Evolutionary conservation across 2,113 vertebrate genomes (phyloP).

Genomic region (Chloropsis cyanopogon): DNA sequence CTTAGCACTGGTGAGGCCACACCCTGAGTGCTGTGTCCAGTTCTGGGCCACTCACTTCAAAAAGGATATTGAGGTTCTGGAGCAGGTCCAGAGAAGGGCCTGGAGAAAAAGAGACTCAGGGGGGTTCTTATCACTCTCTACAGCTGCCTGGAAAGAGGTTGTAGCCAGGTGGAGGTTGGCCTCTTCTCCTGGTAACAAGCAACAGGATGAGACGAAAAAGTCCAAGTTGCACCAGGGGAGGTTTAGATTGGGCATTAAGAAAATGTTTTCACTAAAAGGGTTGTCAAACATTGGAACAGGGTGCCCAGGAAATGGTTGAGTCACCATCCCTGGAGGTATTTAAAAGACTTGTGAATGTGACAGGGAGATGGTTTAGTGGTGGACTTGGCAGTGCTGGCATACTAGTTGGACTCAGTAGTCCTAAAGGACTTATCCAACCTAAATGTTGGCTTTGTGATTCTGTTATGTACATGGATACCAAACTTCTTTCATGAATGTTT

Average conservation of each 20-base stretch:
- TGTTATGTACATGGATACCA: background rate
- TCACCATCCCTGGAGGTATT: background rate
- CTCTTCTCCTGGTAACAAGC: background rate
- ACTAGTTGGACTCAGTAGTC: background rate
- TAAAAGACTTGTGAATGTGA: background rate
- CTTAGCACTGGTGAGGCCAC: rapidly evolving
- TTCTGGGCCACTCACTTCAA: background rate
- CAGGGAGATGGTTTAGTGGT: background rate
- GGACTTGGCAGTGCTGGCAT: background rate
- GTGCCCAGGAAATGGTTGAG: background rate
- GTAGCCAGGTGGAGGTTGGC: background rate
- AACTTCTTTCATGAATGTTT: background rate
- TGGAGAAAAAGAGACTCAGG: background rate
- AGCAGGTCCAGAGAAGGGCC: background rate
- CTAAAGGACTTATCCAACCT: background rate
- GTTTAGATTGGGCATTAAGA: background rate
- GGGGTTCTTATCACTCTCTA: too few relatives aligned
- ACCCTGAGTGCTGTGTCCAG: rapidly evolving
- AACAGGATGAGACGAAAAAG: background rate
- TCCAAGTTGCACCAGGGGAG: background rate
- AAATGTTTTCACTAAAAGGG: background rate
- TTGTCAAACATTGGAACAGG: background rate
- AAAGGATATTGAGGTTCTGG: background rate
- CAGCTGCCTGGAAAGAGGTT: background rate
- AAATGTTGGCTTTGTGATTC: background rate